phyloP scores from a whole-genome alignment of 1,140 invertebrate species.

The Drosophila punjabiensis region DNA sequence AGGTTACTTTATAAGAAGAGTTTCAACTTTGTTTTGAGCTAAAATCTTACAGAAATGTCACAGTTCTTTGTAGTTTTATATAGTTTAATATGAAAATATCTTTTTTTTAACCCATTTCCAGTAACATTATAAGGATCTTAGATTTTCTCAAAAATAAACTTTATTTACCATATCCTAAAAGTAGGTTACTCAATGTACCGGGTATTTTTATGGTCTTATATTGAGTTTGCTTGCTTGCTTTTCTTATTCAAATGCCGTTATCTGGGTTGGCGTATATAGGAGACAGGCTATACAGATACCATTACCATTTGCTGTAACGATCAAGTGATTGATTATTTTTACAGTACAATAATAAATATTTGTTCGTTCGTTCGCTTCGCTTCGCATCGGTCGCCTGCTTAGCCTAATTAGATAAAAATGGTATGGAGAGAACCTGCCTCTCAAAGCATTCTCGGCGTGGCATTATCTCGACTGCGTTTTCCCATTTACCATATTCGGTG shows the following conservation, averaged over 20 bases:
- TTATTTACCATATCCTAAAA: no score
- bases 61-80: background rate
- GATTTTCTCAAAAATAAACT: no score
- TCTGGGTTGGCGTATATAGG: constrained; percentile 50
- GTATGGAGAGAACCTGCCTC: constrained; percentile 45
- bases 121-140: no score
- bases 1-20: no score
- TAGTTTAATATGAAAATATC: no score
- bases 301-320: constrained; percentile 79
- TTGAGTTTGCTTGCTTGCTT: background rate
- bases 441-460: constrained; percentile 11
- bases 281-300: constrained; percentile 52
- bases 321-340: constrained; percentile 83
- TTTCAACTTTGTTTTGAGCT: background rate
- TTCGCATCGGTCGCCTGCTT: constrained; percentile 59
- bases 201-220: constrained; percentile 6
- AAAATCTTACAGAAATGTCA: background rate
- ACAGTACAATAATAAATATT: constrained; percentile 82
- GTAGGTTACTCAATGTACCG: background rate
- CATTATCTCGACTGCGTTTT: constrained; percentile 64
- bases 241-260: constrained; percentile 82
- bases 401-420: constrained; percentile 84
- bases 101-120: no score
- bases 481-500: constrained; percentile 81
- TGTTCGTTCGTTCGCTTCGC: constrained; percentile 42